Conservation (phyloP, 2,113 vertebrate genomes). For the Channa argus region DNA sequence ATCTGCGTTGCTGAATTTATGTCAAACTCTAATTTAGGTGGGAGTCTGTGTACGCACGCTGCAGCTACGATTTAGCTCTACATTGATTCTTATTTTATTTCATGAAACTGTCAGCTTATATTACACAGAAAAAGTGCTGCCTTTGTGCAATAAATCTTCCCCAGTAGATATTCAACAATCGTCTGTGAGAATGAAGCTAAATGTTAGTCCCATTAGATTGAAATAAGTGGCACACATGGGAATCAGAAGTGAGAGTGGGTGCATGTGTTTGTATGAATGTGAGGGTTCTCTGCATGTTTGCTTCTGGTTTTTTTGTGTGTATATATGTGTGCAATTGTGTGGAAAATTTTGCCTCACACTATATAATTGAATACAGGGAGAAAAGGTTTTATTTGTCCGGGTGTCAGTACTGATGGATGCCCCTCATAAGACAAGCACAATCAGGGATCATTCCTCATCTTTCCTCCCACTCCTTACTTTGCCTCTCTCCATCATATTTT, state of each 20-base stretch:
- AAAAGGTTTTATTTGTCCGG: slow-evolving; percentile 73
- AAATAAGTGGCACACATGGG: slow-evolving; percentile 8
- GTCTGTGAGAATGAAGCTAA: slow-evolving; percentile 38
- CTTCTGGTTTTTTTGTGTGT: neutral
- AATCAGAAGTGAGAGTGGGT: slow-evolving; percentile 21
- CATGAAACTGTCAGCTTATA: slow-evolving; percentile 58
- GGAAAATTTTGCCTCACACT: slow-evolving; percentile 25
- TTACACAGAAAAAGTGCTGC: slow-evolving; percentile 45
- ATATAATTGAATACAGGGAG: slow-evolving; percentile 75
- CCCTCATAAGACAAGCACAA: slow-evolving; percentile 82
- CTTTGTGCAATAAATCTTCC: slow-evolving; percentile 47
- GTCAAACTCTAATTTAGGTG: slow-evolving; percentile 32
- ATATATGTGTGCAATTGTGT: slow-evolving; percentile 33
- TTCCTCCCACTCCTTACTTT: slow-evolving; percentile 70
- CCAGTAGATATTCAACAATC: slow-evolving; percentile 53
- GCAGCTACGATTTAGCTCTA: slow-evolving; percentile 48
- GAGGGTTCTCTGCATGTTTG: slow-evolving; percentile 3
- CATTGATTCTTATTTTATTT: slow-evolving; percentile 55
- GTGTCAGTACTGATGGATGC: slow-evolving; percentile 83
- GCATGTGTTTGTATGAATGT: neutral
- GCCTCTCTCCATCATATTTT: slow-evolving; percentile 66
- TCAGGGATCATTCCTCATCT: slow-evolving; percentile 82
- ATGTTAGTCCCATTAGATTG: slow-evolving; percentile 52
- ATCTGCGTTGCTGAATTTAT: slow-evolving; percentile 31
- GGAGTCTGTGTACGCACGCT: slow-evolving; percentile 17